Percentiles rank a stretch among this genome's conserved stretches.
Evolutionary conservation across 1,140 invertebrate species (phyloP).

Genomic region (Alviniconcha marisindica): DNA sequence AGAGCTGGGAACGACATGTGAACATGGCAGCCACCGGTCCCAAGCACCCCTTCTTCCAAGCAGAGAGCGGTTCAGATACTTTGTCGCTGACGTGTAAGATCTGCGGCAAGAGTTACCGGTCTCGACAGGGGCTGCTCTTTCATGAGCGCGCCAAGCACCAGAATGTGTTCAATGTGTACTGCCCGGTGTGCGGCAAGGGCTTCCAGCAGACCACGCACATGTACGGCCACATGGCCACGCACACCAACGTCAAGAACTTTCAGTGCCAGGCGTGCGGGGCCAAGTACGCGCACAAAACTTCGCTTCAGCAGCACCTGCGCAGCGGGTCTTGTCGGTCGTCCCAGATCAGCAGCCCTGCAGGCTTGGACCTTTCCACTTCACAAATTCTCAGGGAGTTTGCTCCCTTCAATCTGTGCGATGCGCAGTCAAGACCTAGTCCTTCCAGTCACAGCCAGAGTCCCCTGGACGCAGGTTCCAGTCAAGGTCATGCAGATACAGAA

Average conservation of each 20-base stretch:
- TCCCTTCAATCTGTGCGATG: background rate
- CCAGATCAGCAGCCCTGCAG: background rate
- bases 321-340: background rate
- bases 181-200: slow-evolving; percentile 47
- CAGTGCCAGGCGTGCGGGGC: slow-evolving; percentile 44
- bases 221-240: slow-evolving; percentile 47
- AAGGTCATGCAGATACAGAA: background rate
- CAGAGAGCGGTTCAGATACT: background rate
- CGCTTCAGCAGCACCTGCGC: slow-evolving; percentile 37
- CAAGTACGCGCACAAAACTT: slow-evolving; percentile 49
- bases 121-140: slow-evolving; percentile 40
- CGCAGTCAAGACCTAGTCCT: background rate
- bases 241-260: slow-evolving; percentile 46
- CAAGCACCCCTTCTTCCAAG: slow-evolving; percentile 1
- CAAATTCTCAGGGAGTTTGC: background rate
- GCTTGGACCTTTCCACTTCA: slow-evolving; percentile 1
- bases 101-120: slow-evolving; percentile 45
- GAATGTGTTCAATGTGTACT: slow-evolving; percentile 45
- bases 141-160: slow-evolving; percentile 47
- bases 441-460: slow-evolving; percentile 5
- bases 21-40: background rate
- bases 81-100: slow-evolving; percentile 35
- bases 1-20: slow-evolving; percentile 31
- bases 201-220: slow-evolving; percentile 49
- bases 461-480: background rate